A percentile compares a stretch with the other conserved stretches of the same genome.
These are phyloP conservation scores for Noturus placidus DNA, from an alignment of 2,113 vertebrate species.

Conservation along the genomic window DNA sequence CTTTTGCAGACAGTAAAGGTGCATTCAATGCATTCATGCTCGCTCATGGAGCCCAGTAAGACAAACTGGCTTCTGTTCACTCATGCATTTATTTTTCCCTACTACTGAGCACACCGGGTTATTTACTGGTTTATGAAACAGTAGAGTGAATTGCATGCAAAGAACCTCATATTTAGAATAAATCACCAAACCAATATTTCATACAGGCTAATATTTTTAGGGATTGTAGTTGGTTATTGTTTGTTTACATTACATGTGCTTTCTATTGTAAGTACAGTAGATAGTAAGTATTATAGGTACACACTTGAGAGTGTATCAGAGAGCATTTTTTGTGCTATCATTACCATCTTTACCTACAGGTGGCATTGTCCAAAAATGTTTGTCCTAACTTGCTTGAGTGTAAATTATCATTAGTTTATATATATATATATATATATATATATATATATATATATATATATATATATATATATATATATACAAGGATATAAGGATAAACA, in stretches of 20 bases:
- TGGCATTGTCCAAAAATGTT: neutral
- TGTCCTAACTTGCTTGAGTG: neutral
- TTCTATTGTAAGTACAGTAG: neutral
- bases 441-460: too few species aligned
- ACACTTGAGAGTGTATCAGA: neutral
- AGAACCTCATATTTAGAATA: neutral
- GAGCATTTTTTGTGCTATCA: neutral
- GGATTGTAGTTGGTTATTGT: neutral
- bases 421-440: too few species aligned
- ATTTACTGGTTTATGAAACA: neutral
- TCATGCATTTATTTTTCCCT: neutral
- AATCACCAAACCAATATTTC: neutral
- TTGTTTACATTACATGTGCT: neutral
- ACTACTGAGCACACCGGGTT: neutral
- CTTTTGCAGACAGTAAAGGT: constrained; percentile 13
- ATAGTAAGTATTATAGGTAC: neutral
- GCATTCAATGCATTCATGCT: neutral
- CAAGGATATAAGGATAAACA: too few species aligned
- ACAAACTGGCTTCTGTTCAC: neutral
- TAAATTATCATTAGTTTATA: neutral
- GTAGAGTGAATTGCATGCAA: neutral
- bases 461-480: too few species aligned
- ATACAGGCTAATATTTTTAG: neutral
- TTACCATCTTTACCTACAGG: neutral
- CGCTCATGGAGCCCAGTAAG: neutral